Conservation (phyloP, 1,140 invertebrate genomes). For the Campoletis sonorensis region DNA sequence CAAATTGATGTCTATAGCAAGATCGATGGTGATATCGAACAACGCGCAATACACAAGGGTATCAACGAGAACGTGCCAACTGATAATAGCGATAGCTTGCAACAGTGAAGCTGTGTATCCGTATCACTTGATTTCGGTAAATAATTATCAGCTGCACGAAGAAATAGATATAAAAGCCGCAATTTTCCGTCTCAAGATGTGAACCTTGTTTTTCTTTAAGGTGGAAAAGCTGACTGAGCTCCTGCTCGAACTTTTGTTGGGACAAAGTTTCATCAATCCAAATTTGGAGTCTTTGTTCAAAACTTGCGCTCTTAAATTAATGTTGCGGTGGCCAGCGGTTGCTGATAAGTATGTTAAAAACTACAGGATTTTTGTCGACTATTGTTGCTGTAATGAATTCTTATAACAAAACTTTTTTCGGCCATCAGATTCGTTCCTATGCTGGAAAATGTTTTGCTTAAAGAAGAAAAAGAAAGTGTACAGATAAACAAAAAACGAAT, state of each 20-base stretch:
- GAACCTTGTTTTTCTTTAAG: constrained; percentile 54
- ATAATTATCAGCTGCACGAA: neutral
- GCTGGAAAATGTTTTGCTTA: constrained; percentile 65
- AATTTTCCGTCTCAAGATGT: neutral
- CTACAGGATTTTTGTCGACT: neutral
- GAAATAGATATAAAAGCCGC: neutral
- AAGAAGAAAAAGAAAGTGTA: constrained; percentile 61
- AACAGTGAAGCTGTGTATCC: constrained; percentile 73
- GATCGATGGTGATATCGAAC: constrained; percentile 73
- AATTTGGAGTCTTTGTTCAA: constrained; percentile 72
- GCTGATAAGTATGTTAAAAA: constrained; percentile 66
- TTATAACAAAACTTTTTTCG: neutral
- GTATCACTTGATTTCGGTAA: constrained; percentile 71
- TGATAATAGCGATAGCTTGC: constrained; percentile 73
- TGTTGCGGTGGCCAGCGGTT: constrained; percentile 74
- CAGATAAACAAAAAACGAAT: constrained; percentile 65
- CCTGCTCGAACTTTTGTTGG: constrained; percentile 70
- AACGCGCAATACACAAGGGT: constrained; percentile 74
- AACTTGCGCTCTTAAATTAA: constrained; percentile 72
- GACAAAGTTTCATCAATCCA: constrained; percentile 72
- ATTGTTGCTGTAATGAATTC: neutral
- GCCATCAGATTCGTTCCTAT: constrained; percentile 68
- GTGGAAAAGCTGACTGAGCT: constrained; percentile 73
- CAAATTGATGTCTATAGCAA: constrained; percentile 72
- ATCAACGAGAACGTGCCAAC: constrained; percentile 72